Evolutionary conservation across 2,797 vertebrate genomes (phyloP).

Genomic region (Sebastolobus altivelis): DNA sequence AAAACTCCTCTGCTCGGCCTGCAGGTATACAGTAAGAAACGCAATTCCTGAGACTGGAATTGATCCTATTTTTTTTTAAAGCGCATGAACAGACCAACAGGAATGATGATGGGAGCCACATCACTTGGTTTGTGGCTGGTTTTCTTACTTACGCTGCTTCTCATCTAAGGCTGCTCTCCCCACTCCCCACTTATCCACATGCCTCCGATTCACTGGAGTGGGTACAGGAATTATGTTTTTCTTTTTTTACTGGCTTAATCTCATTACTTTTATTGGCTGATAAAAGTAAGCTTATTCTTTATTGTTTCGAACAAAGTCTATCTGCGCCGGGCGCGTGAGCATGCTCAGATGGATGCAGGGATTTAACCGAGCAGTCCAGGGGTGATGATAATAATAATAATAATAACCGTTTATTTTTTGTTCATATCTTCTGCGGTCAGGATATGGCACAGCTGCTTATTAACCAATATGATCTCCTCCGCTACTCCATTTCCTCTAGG

Average conservation of each 20-base stretch:
- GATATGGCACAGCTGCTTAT: constrained; percentile 66
- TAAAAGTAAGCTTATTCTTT: constrained; percentile 68
- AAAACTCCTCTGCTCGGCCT: constrained; percentile 70
- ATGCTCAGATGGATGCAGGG: constrained; percentile 28
- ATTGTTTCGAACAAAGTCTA: constrained; percentile 61
- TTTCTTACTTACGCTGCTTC: constrained; percentile 64
- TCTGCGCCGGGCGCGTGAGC: constrained; percentile 29
- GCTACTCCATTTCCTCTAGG: constrained; percentile 69
- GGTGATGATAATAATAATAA: constrained; percentile 53
- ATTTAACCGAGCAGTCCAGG: constrained; percentile 30
- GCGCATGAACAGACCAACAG: constrained; percentile 51
- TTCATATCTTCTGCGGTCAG: constrained; percentile 49
- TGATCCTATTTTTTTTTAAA: constrained; percentile 65
- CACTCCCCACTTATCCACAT: constrained; percentile 55
- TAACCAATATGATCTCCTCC: constrained; percentile 65
- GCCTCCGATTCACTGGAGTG: constrained; percentile 67
- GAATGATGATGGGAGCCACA: constrained; percentile 37
- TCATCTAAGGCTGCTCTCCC: constrained; percentile 55
- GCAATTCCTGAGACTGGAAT: constrained; percentile 69
- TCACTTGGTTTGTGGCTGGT: constrained; percentile 42
- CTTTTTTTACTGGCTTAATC: constrained; percentile 57
- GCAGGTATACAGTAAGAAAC: constrained; percentile 72
- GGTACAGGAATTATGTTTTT: constrained; percentile 50
- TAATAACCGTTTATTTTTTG: constrained; percentile 38
- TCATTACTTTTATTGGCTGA: constrained; percentile 73